These are phyloP conservation scores for Thunnus thynnus DNA, from an alignment of 2,113 vertebrate genomes.

Conservation along the genomic window DNA sequence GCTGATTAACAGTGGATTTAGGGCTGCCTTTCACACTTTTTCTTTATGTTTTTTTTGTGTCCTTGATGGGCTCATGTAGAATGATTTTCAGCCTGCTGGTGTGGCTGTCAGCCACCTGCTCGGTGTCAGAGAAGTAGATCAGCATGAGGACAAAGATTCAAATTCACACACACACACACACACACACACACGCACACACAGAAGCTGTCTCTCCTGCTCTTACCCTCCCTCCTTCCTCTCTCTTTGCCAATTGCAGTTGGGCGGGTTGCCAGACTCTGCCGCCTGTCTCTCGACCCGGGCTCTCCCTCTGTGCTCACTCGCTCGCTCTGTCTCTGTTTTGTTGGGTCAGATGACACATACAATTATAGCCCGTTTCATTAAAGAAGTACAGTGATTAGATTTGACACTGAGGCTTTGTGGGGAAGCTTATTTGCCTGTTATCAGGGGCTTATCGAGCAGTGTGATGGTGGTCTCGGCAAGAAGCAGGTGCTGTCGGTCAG, in stretches of 20 bases:
- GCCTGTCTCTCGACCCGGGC: conserved; percentile 62
- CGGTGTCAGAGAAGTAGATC: conserved; percentile 47
- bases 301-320: conserved; percentile 68
- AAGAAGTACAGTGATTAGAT: conserved; percentile 67
- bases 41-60: conserved; percentile 29
- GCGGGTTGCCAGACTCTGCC: conserved; percentile 62
- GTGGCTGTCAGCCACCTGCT: conserved; percentile 48
- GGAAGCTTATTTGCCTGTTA: conserved; percentile 49
- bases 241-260: conserved; percentile 69
- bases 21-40: conserved; percentile 38
- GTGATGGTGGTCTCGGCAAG: conserved; percentile 63
- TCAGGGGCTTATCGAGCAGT: conserved; percentile 37
- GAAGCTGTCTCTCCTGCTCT: conserved; percentile 4
- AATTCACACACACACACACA: conserved; percentile 17
- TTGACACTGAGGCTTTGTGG: conserved; percentile 63
- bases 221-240: conserved; percentile 28
- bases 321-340: conserved; percentile 64
- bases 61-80: conserved; percentile 37
- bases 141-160: conserved; percentile 43
- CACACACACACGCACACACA: not conserved
- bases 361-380: conserved; percentile 75
- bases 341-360: conserved; percentile 74
- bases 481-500: conserved; percentile 45
- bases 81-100: conserved; percentile 56
- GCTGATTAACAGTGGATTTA: conserved; percentile 69